Percentiles rank a stretch among this genome's conserved stretches.
phyloP scores from a whole-genome alignment of 2,113 vertebrate species.

The Malaclemys terrapin region DNA sequence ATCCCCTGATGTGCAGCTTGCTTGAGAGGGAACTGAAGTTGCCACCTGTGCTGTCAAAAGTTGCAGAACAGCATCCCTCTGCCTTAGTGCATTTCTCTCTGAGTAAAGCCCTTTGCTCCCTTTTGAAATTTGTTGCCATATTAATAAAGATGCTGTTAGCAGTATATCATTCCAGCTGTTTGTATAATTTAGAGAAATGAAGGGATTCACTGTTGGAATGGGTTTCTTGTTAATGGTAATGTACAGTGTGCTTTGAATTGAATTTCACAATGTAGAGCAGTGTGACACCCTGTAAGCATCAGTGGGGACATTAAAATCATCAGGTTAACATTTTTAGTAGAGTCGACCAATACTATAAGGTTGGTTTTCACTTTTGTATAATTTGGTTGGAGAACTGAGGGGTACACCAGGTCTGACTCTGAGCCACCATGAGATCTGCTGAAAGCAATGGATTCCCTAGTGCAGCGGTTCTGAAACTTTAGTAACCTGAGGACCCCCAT shows the following conservation, averaged over 20 bases:
- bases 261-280: not conserved
- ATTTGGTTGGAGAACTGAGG: not conserved
- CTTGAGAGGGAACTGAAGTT: not conserved
- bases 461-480: too few species aligned
- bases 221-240: not conserved
- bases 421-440: not conserved
- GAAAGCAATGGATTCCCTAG: not conserved
- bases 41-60: not conserved
- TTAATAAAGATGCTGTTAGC: not conserved
- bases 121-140: not conserved
- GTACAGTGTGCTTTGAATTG: not conserved
- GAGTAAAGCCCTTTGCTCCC: not conserved
- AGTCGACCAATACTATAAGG: not conserved
- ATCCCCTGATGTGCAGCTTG: not conserved
- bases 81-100: not conserved
- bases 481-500: too few species aligned
- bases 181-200: not conserved
- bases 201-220: not conserved
- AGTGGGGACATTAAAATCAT: not conserved
- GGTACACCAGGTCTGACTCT: rapidly evolving
- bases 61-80: not conserved
- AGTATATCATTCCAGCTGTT: not conserved
- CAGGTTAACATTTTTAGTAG: not conserved
- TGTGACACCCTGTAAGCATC: not conserved
- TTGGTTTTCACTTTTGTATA: not conserved